phyloP scores from a whole-genome alignment of 2,888 invertebrate species.

The Deilephila porcellus region DNA sequence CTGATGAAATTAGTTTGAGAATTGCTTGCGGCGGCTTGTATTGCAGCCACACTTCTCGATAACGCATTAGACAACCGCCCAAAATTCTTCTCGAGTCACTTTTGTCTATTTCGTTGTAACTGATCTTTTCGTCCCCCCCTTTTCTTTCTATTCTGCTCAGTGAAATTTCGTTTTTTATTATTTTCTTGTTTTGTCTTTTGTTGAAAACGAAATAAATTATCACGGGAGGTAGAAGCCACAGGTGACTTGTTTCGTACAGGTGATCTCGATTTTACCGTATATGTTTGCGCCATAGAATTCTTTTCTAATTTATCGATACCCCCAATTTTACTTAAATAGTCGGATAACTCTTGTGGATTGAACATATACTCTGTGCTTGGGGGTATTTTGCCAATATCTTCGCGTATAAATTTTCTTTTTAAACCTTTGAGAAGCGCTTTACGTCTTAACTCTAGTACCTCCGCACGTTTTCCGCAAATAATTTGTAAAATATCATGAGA shows the following conservation, averaged over 20 bases:
- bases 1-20: not conserved
- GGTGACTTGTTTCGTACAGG: too few species aligned
- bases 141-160: not conserved
- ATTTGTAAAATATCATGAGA: constrained; percentile 3
- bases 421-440: not conserved
- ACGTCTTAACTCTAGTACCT: not conserved
- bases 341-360: too few species aligned
- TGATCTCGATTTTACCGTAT: too few species aligned
- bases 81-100: not conserved
- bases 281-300: too few species aligned
- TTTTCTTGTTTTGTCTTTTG: too few species aligned
- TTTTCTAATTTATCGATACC: too few species aligned
- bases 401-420: not conserved
- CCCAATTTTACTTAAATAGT: too few species aligned
- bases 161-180: not conserved
- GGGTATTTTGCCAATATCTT: not conserved
- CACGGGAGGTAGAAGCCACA: too few species aligned
- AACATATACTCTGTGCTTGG: not conserved
- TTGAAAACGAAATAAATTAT: too few species aligned
- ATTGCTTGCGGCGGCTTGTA: not conserved
- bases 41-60: not conserved
- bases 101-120: not conserved
- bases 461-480: not conserved
- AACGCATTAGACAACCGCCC: not conserved
- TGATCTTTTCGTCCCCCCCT: not conserved